Percentiles rank a stretch among this genome's conserved stretches.
Evolutionary conservation across 2,888 invertebrate genomes (phyloP).

Genomic region (Melinaea marsaeus): DNA sequence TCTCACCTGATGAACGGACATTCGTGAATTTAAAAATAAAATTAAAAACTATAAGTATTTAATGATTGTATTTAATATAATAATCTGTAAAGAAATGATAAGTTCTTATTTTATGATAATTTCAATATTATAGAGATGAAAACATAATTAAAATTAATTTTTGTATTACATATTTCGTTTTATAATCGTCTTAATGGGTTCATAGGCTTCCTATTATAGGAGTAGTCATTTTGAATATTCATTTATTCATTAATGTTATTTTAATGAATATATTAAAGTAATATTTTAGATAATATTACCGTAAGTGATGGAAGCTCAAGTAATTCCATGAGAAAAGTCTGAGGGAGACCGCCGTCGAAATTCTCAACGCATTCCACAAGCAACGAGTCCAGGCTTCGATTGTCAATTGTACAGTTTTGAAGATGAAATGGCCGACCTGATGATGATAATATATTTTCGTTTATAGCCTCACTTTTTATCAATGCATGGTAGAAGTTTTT

Average conservation of each 20-base stretch:
- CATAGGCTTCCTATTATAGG: neutral
- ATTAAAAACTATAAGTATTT: too few relatives aligned
- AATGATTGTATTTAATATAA: too few relatives aligned
- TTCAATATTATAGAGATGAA: too few relatives aligned
- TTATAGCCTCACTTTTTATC: too few relatives aligned
- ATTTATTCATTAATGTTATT: neutral
- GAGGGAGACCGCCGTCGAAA: conserved; percentile 76
- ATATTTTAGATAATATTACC: conserved; percentile 43
- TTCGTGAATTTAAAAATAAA: too few relatives aligned
- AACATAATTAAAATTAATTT: too few relatives aligned
- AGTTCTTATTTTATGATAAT: too few relatives aligned
- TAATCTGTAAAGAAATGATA: too few relatives aligned
- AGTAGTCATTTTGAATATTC: neutral
- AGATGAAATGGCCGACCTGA: conserved; percentile 47
- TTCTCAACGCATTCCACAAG: conserved; percentile 70
- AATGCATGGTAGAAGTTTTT: too few relatives aligned
- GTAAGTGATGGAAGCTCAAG: conserved; percentile 82
- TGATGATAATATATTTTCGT: conserved; percentile 52
- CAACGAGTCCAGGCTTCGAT: conserved; percentile 90
- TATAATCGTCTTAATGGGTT: neutral
- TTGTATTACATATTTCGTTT: neutral
- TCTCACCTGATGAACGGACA: conserved; percentile 58
- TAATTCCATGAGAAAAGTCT: conserved; percentile 89
- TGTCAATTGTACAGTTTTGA: conserved; percentile 92
- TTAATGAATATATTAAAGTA: neutral